Evolutionary conservation across 2,888 invertebrate species (phyloP), one percentile per base, ranked within the genome.

Genomic region (Camptogramma bilineatum): DNA sequence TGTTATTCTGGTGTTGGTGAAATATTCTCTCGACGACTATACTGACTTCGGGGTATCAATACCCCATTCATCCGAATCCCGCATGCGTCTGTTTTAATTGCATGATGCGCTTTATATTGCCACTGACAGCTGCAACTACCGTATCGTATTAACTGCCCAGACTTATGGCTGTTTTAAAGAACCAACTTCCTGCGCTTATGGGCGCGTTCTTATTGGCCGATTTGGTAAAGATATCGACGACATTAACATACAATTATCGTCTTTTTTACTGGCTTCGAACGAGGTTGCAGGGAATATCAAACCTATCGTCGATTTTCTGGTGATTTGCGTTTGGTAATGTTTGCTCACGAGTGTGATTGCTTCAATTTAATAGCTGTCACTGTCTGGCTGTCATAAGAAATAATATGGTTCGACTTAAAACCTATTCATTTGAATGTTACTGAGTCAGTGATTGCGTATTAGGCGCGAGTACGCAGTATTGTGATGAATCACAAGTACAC

Each of bases 11-110:
- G n/a, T n/a, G n/a, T n/a, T n/a, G n/a, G 28, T 8, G 9, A 34
- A 18, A 19, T 56, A 9, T 56, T 51, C n/a, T 3, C 4, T 21
- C 13, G 24, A 10, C 39, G 46, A 64, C 52, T 60, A 52, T 46
- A 51, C 42, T 13, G 50, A 46, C 34, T 39, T 4, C 10, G 13
- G 10, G 13, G 34, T 44, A 65, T 84, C 82, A 87, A 85, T 81
- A 78, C 76, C 69, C 78, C 75, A 84, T 87, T 88, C 81, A 86
- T 81, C 76, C 42, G 65, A 75, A 73, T 79, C 88, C 88, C 89
- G 87, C 85, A 85, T 86, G 69, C 71, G 63, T 61, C 77, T 77
- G 77, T 78, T 79, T 84, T 86, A 84, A 86, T 86, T 83, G 72
- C 73, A 75, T 46, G 75, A 82, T 81, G 73, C 72, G 73, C 77